These are phyloP conservation scores for Folsomia candida DNA, from an alignment of 2,888 invertebrate genomes.

Conservation along the genomic window DNA sequence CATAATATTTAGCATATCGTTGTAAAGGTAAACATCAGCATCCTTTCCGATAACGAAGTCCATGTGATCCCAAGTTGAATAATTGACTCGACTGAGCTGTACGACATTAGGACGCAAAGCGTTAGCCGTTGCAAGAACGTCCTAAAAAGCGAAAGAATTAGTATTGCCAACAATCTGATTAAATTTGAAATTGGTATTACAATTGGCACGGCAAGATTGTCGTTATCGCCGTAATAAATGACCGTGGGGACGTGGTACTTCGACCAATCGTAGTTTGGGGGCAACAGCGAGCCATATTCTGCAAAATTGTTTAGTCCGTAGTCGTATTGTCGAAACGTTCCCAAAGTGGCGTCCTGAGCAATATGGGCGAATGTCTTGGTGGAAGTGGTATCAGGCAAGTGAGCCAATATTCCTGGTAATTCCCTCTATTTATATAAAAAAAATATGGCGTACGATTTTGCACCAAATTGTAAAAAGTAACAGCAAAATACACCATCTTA, in stretches of 20 bases:
- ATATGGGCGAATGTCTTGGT: background rate
- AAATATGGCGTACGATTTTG: too few relatives aligned
- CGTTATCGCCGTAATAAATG: background rate
- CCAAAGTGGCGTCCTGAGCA: background rate
- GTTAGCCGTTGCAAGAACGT: background rate
- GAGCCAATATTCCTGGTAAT: background rate
- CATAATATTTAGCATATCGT: background rate
- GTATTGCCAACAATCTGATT: too few relatives aligned
- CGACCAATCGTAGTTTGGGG: constrained; percentile 3
- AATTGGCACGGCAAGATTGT: background rate
- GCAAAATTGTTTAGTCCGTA: background rate
- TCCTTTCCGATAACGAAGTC: constrained; percentile 5
- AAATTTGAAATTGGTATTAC: too few relatives aligned
- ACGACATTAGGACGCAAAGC: background rate
- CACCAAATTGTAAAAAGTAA: too few relatives aligned
- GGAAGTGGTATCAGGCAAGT: background rate
- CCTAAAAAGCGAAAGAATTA: too few relatives aligned
- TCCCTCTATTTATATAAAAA: background rate
- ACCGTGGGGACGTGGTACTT: background rate
- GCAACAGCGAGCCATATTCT: background rate
- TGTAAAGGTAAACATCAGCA: constrained; percentile 8
- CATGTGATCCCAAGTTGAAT: background rate
- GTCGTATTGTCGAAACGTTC: background rate
- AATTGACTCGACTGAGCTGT: background rate
- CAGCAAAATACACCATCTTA: too few relatives aligned